phyloP scores from a whole-genome alignment of 2,113 vertebrate species.

The Arothron firmamentum region DNA sequence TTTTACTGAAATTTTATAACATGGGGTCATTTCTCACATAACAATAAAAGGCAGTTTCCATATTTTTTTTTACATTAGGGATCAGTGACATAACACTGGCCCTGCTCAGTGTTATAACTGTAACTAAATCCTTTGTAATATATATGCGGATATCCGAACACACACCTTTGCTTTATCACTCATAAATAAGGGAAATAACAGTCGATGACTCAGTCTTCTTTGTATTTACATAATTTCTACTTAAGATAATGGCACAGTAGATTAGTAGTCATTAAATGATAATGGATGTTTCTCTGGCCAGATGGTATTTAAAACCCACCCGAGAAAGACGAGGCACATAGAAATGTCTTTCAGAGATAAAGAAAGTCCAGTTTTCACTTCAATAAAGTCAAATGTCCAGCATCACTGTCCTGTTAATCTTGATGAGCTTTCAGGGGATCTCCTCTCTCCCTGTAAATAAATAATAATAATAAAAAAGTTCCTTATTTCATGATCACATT shows the following conservation, averaged over 20 bases:
- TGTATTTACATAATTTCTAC: neutral
- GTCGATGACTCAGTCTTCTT: neutral
- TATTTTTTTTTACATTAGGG: too few species aligned
- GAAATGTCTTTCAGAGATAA: constrained; percentile 2
- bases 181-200: neutral
- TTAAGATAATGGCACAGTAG: neutral
- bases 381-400: constrained; percentile 9
- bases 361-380: constrained; percentile 8
- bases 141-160: too few species aligned
- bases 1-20: too few species aligned
- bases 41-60: too few species aligned
- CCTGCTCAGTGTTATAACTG: too few species aligned
- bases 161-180: neutral
- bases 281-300: neutral
- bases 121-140: too few species aligned
- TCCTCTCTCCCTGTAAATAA: constrained; percentile 63
- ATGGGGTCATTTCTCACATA: too few species aligned
- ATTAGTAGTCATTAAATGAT: neutral
- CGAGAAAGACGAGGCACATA: neutral
- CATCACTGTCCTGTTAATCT: constrained; percentile 53
- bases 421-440: constrained; percentile 68
- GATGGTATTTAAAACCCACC: too few species aligned
- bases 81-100: too few species aligned
- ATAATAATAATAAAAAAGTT: neutral
- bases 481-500: too few species aligned